These are phyloP conservation scores for Erythrolamprus reginae DNA, from an alignment of 2,113 vertebrate genomes.

Conservation along the genomic window DNA sequence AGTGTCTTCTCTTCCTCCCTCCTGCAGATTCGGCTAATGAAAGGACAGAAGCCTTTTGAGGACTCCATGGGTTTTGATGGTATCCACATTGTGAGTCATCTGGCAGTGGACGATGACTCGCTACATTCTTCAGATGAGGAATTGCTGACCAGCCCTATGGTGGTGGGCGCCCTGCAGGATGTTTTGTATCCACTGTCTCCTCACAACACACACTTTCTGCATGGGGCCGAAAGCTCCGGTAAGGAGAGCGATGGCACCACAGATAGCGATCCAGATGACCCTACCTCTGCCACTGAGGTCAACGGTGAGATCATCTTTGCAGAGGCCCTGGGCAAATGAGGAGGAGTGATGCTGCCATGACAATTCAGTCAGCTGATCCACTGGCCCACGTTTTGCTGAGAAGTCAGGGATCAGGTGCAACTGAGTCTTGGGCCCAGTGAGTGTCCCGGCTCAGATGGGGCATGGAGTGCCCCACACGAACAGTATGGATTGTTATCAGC, in stretches of 20 bases:
- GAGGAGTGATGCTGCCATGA: neutral
- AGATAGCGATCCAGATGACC: slow-evolving; percentile 76
- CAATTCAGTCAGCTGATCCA: neutral
- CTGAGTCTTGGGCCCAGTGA: neutral
- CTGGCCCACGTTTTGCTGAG: neutral
- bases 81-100: slow-evolving; percentile 77
- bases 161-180: slow-evolving; percentile 73
- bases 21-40: slow-evolving; percentile 79
- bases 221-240: slow-evolving; percentile 58
- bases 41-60: slow-evolving; percentile 76
- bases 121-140: slow-evolving; percentile 88
- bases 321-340: slow-evolving; percentile 33
- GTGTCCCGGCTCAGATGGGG: too few relatives aligned
- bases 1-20: neutral
- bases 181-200: slow-evolving; percentile 69
- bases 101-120: slow-evolving; percentile 84
- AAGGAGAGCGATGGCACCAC: slow-evolving; percentile 88
- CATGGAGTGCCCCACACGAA: neutral
- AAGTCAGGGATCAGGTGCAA: neutral
- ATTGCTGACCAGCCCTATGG: slow-evolving; percentile 77
- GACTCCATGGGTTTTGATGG: slow-evolving; percentile 72
- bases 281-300: neutral
- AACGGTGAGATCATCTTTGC: slow-evolving; percentile 28
- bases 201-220: slow-evolving; percentile 68
- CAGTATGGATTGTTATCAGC: slow-evolving; percentile 14